phyloP scores from a whole-genome alignment of 2,888 invertebrate genomes.

The Chydorus sphaericus region DNA sequence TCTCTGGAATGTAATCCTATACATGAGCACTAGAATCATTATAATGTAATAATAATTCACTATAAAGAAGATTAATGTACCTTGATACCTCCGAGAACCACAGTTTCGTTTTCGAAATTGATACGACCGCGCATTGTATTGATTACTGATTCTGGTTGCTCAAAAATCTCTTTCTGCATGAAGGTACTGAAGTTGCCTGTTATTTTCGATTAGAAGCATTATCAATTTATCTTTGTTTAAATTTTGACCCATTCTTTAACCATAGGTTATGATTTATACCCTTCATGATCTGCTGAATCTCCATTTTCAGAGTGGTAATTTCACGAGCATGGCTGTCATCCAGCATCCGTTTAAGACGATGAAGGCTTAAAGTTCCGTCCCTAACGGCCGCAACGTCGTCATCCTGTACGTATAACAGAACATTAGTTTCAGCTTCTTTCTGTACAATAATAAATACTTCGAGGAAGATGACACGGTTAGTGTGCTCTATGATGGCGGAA shows the following conservation, averaged over 20 bases:
- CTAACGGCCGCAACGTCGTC: slow-evolving; percentile 91
- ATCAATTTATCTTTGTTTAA: neutral
- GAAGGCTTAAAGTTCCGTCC: slow-evolving; percentile 86
- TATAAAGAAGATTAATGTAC: neutral
- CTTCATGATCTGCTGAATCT: slow-evolving; percentile 99
- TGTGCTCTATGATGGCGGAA: slow-evolving; percentile 97
- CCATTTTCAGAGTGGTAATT: slow-evolving; percentile 90
- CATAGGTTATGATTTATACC: too few species aligned
- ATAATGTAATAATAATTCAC: too few species aligned
- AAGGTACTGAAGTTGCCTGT: slow-evolving; percentile 85
- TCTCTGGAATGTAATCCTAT: slow-evolving; percentile 87
- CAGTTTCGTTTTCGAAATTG: slow-evolving; percentile 69
- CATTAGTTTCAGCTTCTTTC: too few species aligned
- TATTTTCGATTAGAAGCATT: slow-evolving; percentile 5
- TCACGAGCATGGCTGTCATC: slow-evolving; percentile 80
- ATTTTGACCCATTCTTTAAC: too few species aligned
- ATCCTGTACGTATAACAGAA: slow-evolving; percentile 38
- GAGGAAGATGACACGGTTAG: slow-evolving; percentile 93
- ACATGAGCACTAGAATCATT: neutral
- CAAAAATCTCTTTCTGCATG: slow-evolving; percentile 99
- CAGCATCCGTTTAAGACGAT: slow-evolving; percentile 64
- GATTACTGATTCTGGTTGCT: slow-evolving; percentile 96
- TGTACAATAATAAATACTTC: too few species aligned
- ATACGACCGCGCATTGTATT: slow-evolving; percentile 99
- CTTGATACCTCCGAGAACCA: slow-evolving; percentile 93